phyloP scores from a whole-genome alignment of 2,113 vertebrate genomes.

The Larimichthys polyactis region DNA sequence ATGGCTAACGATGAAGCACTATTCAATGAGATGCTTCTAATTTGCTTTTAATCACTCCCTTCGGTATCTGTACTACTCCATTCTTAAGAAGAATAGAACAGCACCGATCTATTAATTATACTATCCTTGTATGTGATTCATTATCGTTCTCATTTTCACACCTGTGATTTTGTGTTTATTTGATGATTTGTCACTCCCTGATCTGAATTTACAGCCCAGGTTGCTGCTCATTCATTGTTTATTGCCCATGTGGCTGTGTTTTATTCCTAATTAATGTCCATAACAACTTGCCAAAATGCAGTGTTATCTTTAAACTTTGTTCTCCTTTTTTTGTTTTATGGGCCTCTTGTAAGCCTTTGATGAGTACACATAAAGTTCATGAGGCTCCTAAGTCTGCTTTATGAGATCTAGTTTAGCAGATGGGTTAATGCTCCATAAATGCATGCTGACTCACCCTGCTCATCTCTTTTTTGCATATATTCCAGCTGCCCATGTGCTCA shows the following conservation, averaged over 20 bases:
- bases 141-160: conserved; percentile 37
- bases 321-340: conserved; percentile 55
- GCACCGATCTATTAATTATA: conserved; percentile 52
- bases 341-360: conserved; percentile 58
- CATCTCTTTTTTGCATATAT: conserved; percentile 16
- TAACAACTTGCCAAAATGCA: conserved; percentile 51
- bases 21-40: conserved; percentile 47
- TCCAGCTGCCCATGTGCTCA: conserved; percentile 14
- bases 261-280: conserved; percentile 39
- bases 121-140: conserved; percentile 33
- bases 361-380: conserved; percentile 63
- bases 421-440: conserved; percentile 70
- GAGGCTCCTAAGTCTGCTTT: conserved; percentile 66
- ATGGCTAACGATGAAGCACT: conserved; percentile 28
- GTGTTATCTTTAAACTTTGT: conserved; percentile 54
- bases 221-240: conserved; percentile 55
- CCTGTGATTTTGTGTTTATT: conserved; percentile 35
- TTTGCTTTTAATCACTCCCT: conserved; percentile 59
- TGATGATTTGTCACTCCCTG: conserved; percentile 31
- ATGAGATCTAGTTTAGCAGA: conserved; percentile 62
- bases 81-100: conserved; percentile 42
- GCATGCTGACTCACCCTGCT: conserved; percentile 66
- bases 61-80: conserved; percentile 1
- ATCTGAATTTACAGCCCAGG: background rate
- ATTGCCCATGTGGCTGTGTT: conserved; percentile 26